These are phyloP conservation scores for Oedothorax gibbosus DNA, from an alignment of 1,140 invertebrate species.

Conservation along the genomic window DNA sequence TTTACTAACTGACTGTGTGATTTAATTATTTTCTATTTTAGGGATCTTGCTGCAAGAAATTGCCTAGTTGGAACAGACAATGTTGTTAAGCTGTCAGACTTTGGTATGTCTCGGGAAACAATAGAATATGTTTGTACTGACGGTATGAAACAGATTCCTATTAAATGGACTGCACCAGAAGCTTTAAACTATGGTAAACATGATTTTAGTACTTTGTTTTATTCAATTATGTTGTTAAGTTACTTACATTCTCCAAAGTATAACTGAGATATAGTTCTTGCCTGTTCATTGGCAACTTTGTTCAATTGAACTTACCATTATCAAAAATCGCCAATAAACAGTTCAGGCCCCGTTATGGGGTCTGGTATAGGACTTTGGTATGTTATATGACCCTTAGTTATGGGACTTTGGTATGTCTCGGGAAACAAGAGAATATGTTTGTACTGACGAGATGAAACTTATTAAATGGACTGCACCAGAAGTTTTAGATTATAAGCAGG, in stretches of 20 bases:
- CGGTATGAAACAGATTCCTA: constrained; percentile 97
- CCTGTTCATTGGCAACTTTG: too few relatives aligned
- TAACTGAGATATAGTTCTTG: too few relatives aligned
- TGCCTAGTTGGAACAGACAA: constrained; percentile 89
- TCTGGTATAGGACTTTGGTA: too few relatives aligned
- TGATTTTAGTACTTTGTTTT: not conserved
- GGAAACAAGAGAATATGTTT: constrained; percentile 96
- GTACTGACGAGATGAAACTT: constrained; percentile 96
- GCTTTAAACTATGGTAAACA: constrained; percentile 90
- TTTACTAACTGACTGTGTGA: not conserved
- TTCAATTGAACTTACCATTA: too few relatives aligned
- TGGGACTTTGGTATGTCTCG: constrained; percentile 99
- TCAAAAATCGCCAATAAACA: too few relatives aligned
- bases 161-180: constrained; percentile 98
- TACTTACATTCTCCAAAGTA: too few relatives aligned
- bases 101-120: constrained; percentile 98
- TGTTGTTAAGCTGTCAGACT: constrained; percentile 96
- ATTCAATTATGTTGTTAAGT: too few relatives aligned
- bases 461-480: constrained; percentile 98
- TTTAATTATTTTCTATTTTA: constrained; percentile 61
- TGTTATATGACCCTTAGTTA: too few relatives aligned
- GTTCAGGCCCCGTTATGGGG: too few relatives aligned
- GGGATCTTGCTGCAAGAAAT: constrained; percentile 94
- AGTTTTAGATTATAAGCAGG: constrained; percentile 85
- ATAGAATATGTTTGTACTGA: constrained; percentile 97